Percentiles rank a stretch among this genome's conserved stretches.
These are phyloP conservation scores for Scalopus aquaticus DNA, from an alignment of 2,113 vertebrate genomes.

Conservation along the genomic window DNA sequence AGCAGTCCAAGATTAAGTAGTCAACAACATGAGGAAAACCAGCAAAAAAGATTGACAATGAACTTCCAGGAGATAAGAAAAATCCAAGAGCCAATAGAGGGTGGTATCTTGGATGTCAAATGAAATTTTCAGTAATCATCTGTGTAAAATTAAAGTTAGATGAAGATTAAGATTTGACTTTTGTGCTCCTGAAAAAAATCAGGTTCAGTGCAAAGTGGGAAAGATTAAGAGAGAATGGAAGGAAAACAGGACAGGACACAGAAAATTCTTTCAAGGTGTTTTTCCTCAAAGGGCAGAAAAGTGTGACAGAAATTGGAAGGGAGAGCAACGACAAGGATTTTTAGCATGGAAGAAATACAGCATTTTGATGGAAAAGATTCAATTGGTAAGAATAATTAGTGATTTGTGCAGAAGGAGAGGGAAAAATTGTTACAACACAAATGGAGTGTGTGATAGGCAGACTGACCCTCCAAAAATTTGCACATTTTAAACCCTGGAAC, in stretches of 20 bases:
- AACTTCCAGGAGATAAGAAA: neutral
- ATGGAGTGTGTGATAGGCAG: neutral
- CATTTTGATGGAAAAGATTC: neutral
- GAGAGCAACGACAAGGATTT: neutral
- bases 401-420: neutral
- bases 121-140: neutral
- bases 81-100: neutral
- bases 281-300: neutral
- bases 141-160: neutral
- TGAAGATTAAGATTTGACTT: slow-evolving; percentile 2
- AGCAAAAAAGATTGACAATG: neutral
- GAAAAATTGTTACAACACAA: neutral
- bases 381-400: neutral
- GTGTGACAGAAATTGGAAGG: neutral
- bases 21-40: neutral
- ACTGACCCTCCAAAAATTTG: neutral
- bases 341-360: neutral
- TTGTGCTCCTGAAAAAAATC: neutral
- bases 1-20: neutral
- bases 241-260: neutral
- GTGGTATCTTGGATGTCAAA: neutral
- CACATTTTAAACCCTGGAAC: neutral
- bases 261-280: neutral
- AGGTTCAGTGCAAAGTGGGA: neutral
- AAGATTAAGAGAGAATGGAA: neutral